Percentiles rank a stretch among this genome's conserved stretches.
Evolutionary conservation across 2,888 invertebrate genomes (phyloP).

Genomic region (Caenorhabditis sp.): DNA sequence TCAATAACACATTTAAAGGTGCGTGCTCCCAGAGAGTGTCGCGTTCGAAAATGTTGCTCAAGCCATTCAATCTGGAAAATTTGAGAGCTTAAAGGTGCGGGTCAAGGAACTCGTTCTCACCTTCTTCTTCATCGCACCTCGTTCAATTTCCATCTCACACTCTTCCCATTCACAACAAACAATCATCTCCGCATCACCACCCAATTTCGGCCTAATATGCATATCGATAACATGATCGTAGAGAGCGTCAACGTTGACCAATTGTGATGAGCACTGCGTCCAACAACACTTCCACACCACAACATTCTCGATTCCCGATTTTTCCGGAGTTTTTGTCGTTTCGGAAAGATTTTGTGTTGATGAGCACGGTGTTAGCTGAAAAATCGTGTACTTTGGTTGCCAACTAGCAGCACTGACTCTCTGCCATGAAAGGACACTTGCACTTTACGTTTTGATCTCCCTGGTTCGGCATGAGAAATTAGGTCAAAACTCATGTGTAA

Average conservation of each 20-base stretch:
- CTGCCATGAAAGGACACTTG: neutral
- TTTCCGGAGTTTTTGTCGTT: neutral
- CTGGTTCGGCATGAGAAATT: neutral
- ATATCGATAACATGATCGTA: neutral
- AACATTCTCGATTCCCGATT: neutral
- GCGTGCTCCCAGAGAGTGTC: neutral
- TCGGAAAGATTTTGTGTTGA: neutral
- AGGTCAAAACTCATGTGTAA: neutral
- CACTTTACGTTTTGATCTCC: neutral
- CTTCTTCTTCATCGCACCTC: neutral
- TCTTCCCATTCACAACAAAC: constrained; percentile 1
- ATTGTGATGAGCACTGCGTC: neutral
- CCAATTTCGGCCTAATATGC: neutral
- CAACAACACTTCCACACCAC: neutral
- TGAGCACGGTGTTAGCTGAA: neutral
- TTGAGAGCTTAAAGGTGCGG: neutral
- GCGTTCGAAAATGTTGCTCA: neutral
- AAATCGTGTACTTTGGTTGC: neutral
- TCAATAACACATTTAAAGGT: neutral
- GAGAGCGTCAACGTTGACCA: neutral
- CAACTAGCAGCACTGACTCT: too few relatives aligned
- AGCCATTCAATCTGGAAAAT: constrained; percentile 3
- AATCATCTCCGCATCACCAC: neutral
- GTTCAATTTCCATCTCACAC: neutral
- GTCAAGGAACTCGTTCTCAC: neutral